A percentile compares a stretch with the other conserved stretches of the same genome.
Conservation (phyloP, 1,140 invertebrate species). For the Monomorium pharaonis region DNA sequence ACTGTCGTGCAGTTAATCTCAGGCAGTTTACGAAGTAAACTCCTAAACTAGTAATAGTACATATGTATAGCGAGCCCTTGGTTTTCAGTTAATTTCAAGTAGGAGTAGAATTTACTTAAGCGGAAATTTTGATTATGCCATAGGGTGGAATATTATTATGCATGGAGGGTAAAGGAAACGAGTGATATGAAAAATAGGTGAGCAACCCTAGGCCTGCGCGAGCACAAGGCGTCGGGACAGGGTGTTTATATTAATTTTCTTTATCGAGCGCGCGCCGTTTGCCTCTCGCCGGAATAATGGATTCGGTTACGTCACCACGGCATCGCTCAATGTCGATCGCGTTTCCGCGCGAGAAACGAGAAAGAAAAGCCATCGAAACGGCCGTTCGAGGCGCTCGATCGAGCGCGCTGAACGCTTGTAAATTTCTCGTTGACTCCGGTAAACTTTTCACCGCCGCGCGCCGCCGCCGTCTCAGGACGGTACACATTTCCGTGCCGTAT, state of each 20-base stretch:
- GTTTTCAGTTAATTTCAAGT: constrained; percentile 40
- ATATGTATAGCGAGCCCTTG: constrained; percentile 17
- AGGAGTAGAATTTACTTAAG: background rate
- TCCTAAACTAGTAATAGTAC: constrained; percentile 42
- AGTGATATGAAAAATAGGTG: background rate
- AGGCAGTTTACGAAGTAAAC: constrained; percentile 41
- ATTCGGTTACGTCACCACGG: constrained; percentile 29
- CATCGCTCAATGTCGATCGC: constrained; percentile 44
- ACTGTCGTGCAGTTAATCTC: constrained; percentile 41
- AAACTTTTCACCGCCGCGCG: constrained; percentile 49
- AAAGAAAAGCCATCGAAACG: constrained; percentile 28
- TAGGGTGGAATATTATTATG: background rate
- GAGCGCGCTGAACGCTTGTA: constrained; percentile 43
- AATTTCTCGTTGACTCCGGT: constrained; percentile 51
- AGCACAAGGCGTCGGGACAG: no score
- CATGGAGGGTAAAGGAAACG: no score
- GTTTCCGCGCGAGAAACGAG: constrained; percentile 21
- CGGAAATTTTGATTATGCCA: background rate
- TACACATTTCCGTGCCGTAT: constrained; percentile 25
- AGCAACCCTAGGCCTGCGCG: background rate
- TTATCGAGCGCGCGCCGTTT: background rate
- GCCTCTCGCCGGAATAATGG: constrained; percentile 36
- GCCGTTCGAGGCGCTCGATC: constrained; percentile 26
- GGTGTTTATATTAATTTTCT: constrained; percentile 52
- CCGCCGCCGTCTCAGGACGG: constrained; percentile 4